Evolutionary conservation across 2,797 vertebrate genomes (phyloP).

Genomic region (Diglossa cyanea): DNA sequence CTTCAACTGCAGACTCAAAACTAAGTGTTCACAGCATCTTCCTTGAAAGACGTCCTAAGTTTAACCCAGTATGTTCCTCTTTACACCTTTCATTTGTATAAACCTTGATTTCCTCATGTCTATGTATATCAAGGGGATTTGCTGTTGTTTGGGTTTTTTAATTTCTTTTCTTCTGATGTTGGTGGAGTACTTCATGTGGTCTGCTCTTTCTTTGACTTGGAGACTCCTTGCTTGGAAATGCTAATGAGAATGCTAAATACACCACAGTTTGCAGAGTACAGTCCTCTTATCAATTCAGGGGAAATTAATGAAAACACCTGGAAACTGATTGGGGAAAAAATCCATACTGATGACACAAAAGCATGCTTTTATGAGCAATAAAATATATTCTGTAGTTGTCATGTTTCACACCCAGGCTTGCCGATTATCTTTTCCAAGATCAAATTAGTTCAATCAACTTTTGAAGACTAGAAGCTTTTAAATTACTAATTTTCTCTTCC

Average conservation of each 20-base stretch:
- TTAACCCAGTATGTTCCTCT: neutral
- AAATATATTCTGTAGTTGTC: neutral
- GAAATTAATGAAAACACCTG: neutral
- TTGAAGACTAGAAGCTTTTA: neutral
- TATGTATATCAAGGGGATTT: accelerated
- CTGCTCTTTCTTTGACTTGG: neutral
- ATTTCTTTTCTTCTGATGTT: neutral
- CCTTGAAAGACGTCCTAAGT: neutral
- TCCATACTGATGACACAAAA: neutral
- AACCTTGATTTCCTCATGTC: neutral
- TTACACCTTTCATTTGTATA: neutral
- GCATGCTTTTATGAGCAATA: neutral
- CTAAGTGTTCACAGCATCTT: neutral
- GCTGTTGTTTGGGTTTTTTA: neutral
- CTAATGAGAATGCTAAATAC: neutral
- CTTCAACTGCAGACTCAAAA: neutral
- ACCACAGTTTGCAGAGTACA: neutral
- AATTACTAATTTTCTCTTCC: neutral
- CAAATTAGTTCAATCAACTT: neutral
- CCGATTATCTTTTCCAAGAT: neutral
- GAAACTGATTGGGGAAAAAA: neutral
- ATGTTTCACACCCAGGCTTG: neutral
- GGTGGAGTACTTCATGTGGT: neutral
- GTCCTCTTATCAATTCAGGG: neutral
- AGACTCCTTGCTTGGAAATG: neutral